Base-by-base conservation (phyloP, 2,797 vertebrate genomes). In the Clamator glandarius region DNA sequence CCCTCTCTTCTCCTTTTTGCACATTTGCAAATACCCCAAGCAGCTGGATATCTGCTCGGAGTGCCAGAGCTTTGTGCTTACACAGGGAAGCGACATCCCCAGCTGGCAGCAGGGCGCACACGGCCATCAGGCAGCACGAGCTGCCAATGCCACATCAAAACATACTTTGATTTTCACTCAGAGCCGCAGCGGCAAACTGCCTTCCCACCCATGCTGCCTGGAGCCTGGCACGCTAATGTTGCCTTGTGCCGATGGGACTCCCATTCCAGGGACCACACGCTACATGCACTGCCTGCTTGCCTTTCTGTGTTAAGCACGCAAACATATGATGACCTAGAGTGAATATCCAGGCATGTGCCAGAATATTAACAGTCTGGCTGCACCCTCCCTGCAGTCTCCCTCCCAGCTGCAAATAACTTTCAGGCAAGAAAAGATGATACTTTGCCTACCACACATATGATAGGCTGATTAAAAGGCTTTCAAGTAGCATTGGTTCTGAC, bases 401-500 rank as follows among this genome's bases (percentile, higher is more conserved):
- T 86, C 31, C 48, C 63, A 67, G 51, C 58, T 75, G 72, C 62
- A 54, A 73, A 68, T 35, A 77, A 59, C 55, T 64, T 77, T 23
- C 26, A 55, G 75, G 41, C 59, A 64, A 46, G 64, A 6, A 6
- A 75, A 59, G 52, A 42, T 8, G 20, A 28, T 24, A 41, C 14
- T 73, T 62, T 58, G n/a, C 46, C 31, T 68, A n/a, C 26, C 1
- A 0, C 16, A 52, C 0, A 0, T 28, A 63, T 0, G 2, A 23
- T 15, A 52, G 24, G 31, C 13, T 3, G 1, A 29, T 26, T 46
- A 31, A 61, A 61, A 93, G 63, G 62, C 69, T 77, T 81, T 42
- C 76, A 46, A 35, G 20, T 23, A 81, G 36, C 19, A 51, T 1
- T n/a, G 62, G 51, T 84, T 77, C 85, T 35, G 50, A 58, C 5